A percentile compares a stretch with the other conserved stretches of the same genome.
Evolutionary conservation across 2,797 vertebrate species (phyloP).

Genomic region (Tenualosa ilisha): DNA sequence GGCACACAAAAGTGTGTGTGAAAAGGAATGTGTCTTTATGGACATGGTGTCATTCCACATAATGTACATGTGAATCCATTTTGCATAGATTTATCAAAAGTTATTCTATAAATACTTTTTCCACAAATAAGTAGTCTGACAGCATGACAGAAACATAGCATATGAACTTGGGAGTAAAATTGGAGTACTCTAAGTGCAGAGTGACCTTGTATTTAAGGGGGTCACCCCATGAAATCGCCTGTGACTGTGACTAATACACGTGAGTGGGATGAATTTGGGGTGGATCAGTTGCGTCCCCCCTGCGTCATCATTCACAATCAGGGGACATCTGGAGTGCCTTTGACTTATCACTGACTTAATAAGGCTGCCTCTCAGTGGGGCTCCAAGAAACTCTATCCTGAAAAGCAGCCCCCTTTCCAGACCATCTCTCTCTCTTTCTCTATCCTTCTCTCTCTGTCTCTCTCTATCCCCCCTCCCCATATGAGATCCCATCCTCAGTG

Average conservation of each 20-base stretch:
- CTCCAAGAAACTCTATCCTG: conserved; percentile 53
- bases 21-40: background rate
- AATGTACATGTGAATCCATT: background rate
- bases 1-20: background rate
- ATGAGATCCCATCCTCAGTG: background rate
- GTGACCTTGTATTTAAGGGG: conserved; percentile 69
- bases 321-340: conserved; percentile 55
- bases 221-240: conserved; percentile 61
- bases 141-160: background rate
- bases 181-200: background rate
- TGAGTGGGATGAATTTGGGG: conserved; percentile 43
- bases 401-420: conserved; percentile 34
- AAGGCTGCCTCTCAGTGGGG: conserved; percentile 51
- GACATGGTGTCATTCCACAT: background rate
- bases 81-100: background rate
- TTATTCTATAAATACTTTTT: background rate
- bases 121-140: background rate
- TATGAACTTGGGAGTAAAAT: background rate
- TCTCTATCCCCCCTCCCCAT: background rate
- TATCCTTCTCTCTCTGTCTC: background rate
- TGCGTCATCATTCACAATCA: conserved; percentile 57
- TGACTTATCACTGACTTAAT: conserved; percentile 51
- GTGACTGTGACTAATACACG: conserved; percentile 59
- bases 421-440: conserved; percentile 12
- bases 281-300: conserved; percentile 53